Evolutionary conservation across 2,113 vertebrate species (phyloP).

Genomic region (human (Homo sapiens)): GRCh38 chr13:96338001-96338500

Average conservation of each 20-base stretch:
- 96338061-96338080: background rate
- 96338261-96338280: background rate
- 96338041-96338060: background rate
- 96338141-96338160: background rate
- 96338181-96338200: background rate
- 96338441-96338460: background rate
- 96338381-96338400: background rate
- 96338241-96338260: background rate
- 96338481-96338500: background rate
- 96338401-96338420: background rate
- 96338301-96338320: background rate
- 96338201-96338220: background rate
- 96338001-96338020: background rate
- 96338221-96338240: background rate
- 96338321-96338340: fast-evolving
- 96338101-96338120: background rate
- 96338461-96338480: background rate
- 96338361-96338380: background rate
- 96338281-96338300: background rate
- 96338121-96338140: background rate
- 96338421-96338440: background rate
- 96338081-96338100: background rate
- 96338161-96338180: background rate
- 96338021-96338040: background rate
- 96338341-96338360: background rate